phyloP scores from a whole-genome alignment of 2,888 invertebrate genomes.

The Anodontia alba region DNA sequence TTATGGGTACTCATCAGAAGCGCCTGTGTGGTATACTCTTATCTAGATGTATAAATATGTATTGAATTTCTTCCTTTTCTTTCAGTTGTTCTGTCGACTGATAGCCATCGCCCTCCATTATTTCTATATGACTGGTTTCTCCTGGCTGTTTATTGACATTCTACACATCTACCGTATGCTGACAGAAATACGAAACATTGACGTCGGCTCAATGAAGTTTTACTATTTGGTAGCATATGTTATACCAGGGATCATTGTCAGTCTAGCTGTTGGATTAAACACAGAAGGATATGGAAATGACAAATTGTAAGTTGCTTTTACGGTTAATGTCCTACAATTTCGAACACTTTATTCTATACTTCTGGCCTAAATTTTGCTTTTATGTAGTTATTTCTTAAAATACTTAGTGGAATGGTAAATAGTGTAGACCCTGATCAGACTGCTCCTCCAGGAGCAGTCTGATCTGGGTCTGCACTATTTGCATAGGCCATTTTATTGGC shows the following conservation, averaged over 20 bases:
- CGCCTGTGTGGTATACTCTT: too few species aligned
- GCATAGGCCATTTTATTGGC: too few species aligned
- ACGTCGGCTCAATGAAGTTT: constrained; percentile 96
- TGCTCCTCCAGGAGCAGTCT: too few species aligned
- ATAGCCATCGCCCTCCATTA: constrained; percentile 96
- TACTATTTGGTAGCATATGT: constrained; percentile 96
- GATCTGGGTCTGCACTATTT: too few species aligned
- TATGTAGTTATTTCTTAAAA: too few species aligned
- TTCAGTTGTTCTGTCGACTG: constrained; percentile 90
- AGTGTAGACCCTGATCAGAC: too few species aligned
- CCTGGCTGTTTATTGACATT: constrained; percentile 96
- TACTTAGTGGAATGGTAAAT: too few species aligned
- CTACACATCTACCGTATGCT: constrained; percentile 97
- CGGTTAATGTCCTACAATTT: too few species aligned
- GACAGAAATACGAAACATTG: constrained; percentile 97
- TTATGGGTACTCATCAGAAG: too few species aligned
- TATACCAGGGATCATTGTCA: constrained; percentile 94
- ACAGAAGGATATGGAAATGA: constrained; percentile 98
- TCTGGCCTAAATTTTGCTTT: too few species aligned
- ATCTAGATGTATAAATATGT: too few species aligned
- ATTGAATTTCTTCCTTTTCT: background rate
- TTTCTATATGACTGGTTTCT: constrained; percentile 95
- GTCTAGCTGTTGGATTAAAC: constrained; percentile 95
- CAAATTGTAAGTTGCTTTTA: constrained; percentile 91
- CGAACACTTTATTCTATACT: too few species aligned